Conservation (phyloP, 2,797 vertebrate species). For the Arctocebus calabarensis region DNA sequence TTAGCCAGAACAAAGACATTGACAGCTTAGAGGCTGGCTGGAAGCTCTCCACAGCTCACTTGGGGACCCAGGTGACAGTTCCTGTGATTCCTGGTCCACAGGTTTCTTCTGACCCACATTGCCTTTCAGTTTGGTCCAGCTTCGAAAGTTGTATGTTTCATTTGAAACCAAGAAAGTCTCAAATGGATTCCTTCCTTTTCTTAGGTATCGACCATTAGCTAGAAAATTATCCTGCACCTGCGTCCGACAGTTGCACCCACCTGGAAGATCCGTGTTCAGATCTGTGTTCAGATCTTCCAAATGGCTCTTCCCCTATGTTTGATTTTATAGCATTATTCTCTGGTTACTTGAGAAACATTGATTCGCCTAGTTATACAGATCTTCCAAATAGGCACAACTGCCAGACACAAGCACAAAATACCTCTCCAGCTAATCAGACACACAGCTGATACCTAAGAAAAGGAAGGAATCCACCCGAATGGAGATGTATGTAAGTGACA, state of each 20-base stretch:
- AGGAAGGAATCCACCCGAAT: not conserved
- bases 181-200: not conserved
- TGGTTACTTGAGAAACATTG: not conserved
- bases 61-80: rapidly evolving
- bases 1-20: rapidly evolving
- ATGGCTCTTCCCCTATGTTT: rapidly evolving
- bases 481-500: rapidly evolving
- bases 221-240: too few species aligned
- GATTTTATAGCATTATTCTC: not conserved
- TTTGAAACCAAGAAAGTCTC: not conserved
- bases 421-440: rapidly evolving
- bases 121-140: too few species aligned
- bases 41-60: not conserved
- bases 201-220: rapidly evolving
- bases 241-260: too few species aligned
- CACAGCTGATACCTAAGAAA: rapidly evolving
- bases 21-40: rapidly evolving
- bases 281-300: too few species aligned
- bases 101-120: not conserved
- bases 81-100: not conserved
- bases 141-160: not conserved
- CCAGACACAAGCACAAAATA: rapidly evolving
- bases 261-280: not conserved
- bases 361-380: not conserved
- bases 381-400: too few species aligned